These are phyloP conservation scores for Disparrhopalites patrizii DNA, from an alignment of 2,888 invertebrate species.

Conservation along the genomic window DNA sequence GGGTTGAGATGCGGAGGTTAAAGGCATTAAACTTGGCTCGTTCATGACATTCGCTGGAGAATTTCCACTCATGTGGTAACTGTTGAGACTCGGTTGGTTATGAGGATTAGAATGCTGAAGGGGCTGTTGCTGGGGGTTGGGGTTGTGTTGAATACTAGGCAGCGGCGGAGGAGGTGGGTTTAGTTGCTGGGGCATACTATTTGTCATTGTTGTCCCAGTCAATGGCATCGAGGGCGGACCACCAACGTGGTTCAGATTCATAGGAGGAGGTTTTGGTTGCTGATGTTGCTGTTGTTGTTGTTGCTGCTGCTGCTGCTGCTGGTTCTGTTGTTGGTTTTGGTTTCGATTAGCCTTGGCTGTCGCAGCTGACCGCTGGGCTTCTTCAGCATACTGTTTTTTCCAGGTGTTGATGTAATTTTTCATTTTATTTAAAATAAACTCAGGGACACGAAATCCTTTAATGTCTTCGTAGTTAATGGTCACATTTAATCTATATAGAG, in stretches of 20 bases:
- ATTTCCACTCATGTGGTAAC: constrained; percentile 44
- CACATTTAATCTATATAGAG: constrained; percentile 42
- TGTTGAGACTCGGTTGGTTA: constrained; percentile 44
- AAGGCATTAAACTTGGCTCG: constrained; percentile 39
- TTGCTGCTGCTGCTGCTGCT: constrained; percentile 23
- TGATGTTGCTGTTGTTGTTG: constrained; percentile 22
- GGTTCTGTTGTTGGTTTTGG: constrained; percentile 28
- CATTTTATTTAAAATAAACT: constrained; percentile 70
- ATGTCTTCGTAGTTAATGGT: constrained; percentile 58
- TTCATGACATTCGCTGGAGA: constrained; percentile 43
- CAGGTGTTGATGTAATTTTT: constrained; percentile 60
- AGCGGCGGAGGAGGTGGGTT: constrained; percentile 41
- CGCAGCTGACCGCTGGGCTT: constrained; percentile 38
- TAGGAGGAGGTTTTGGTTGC: constrained; percentile 20
- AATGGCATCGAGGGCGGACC: not conserved
- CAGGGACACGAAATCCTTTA: constrained; percentile 70
- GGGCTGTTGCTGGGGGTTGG: constrained; percentile 18
- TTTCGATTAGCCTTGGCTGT: constrained; percentile 20
- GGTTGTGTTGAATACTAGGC: constrained; percentile 17
- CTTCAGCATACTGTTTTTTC: constrained; percentile 48
- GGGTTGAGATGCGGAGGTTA: constrained; percentile 37
- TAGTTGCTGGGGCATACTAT: constrained; percentile 36
- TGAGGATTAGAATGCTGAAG: constrained; percentile 32
- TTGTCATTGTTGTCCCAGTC: constrained; percentile 26
- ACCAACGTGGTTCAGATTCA: constrained; percentile 18